Base-by-base conservation (phyloP, 1,140 invertebrate genomes). In the Chionoecetes opilio region DNA sequence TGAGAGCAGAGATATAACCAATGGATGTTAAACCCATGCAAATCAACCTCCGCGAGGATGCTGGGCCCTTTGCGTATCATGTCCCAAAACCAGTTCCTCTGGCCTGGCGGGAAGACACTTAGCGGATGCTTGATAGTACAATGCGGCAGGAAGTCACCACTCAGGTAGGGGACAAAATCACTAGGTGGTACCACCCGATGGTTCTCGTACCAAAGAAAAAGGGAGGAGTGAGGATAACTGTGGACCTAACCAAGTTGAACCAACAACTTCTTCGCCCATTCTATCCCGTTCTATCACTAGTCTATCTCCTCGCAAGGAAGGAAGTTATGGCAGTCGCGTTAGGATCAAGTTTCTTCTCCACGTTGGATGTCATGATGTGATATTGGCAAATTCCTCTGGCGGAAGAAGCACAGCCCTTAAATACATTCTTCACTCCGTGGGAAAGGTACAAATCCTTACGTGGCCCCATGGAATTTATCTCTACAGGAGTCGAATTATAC, bases 371-470 rank as follows among this genome's bases (percentile, higher is more conserved):
- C n/a, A n/a, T n/a, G n/a, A n/a, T n/a, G n/a, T n/a, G n/a, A n/a
- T n/a, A n/a, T n/a, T n/a, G 63, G 63, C 63, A 75, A n/a, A 75
- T 75, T 14, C 63, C 63, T 14, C 63, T 75, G n/a, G 63, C 63
- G 11, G 63, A 75, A n/a, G 63, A n/a, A n/a, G 11, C 63, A 75
- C n/a, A 75, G 63, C 63, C n/a, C n/a, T n/a, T n/a, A n/a, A n/a
- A n/a, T n/a, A n/a, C n/a, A n/a, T n/a, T n/a, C n/a, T n/a, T n/a
- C 84, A 86, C 84, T 32, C 84, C 84, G 32, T 86, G 21, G 84
- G 84, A 31, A 26, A 17, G 84, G 17, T 86, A 86, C 31, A 86
- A 86, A 29, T 86, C 32, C 84, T 9, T 26, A 8, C 17, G 84
- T n/a, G 31, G 17, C 11, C 17, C 31, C 17, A 86, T 86, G 84